Evolutionary conservation across 2,113 vertebrate species (phyloP).

Genomic region (Tyto alba): DNA sequence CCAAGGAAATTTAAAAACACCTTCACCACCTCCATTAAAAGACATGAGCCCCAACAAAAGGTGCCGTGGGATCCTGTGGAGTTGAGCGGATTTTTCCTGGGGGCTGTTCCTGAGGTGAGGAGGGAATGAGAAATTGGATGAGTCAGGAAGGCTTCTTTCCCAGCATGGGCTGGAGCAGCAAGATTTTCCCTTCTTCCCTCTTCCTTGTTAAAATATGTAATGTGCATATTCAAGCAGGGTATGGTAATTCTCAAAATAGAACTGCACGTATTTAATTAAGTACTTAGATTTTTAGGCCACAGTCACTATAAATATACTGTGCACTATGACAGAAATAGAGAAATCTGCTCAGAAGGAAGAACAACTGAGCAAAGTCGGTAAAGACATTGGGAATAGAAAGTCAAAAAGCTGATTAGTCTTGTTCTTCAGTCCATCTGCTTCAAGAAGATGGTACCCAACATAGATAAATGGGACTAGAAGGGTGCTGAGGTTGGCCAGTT

Average conservation of each 20-base stretch:
- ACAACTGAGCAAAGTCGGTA: neutral
- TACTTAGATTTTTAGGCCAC: neutral
- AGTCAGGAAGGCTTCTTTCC: neutral
- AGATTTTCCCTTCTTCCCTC: neutral
- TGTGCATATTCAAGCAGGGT: neutral
- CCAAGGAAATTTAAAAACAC: neutral
- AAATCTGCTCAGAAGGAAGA: neutral
- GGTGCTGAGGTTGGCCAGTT: neutral
- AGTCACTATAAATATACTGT: neutral
- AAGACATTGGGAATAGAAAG: neutral
- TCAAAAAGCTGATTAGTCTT: neutral
- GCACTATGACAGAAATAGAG: neutral
- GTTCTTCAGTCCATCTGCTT: neutral
- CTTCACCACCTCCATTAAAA: neutral
- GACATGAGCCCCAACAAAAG: neutral
- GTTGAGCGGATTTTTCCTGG: neutral
- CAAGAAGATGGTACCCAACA: neutral
- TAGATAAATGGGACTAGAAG: neutral
- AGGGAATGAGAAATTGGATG: neutral
- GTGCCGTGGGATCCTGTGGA: neutral
- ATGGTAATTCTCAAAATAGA: neutral
- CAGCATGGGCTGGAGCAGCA: neutral
- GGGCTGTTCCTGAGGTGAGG: neutral
- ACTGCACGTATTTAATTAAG: constrained; percentile 1
- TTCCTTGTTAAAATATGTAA: neutral